Percentiles rank a stretch among this genome's conserved stretches.
Evolutionary conservation across 2,888 invertebrate genomes (phyloP).

Genomic region (Rotaria macrura): DNA sequence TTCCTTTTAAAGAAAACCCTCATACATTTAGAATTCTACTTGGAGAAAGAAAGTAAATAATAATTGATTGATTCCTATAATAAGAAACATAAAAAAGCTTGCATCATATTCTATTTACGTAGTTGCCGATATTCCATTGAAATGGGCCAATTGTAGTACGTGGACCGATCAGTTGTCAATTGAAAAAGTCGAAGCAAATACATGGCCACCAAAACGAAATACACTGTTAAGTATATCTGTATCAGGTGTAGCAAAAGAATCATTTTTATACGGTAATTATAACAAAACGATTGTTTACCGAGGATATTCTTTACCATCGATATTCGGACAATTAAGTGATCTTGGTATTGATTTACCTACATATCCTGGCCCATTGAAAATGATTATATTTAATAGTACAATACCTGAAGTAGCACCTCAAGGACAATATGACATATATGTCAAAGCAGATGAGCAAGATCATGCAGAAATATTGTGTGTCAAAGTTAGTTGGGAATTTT

Average conservation of each 20-base stretch:
- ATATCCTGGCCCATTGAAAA: neutral
- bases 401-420: conserved; percentile 1
- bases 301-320: conserved; percentile 2
- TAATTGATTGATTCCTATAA: too few species aligned
- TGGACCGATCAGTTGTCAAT: neutral
- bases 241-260: neutral
- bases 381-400: neutral
- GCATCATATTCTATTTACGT: neutral
- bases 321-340: neutral
- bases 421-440: neutral
- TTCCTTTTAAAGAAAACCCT: too few species aligned
- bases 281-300: neutral
- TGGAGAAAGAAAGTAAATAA: too few species aligned
- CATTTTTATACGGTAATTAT: neutral
- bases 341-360: neutral
- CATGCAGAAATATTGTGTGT: neutral
- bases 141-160: neutral
- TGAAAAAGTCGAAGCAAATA: conserved; percentile 2
- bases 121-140: neutral
- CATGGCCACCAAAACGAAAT: conserved; percentile 4
- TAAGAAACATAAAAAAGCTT: too few species aligned
- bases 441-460: neutral
- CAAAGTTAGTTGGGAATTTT: neutral
- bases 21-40: too few species aligned
- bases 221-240: neutral